A percentile compares a stretch with the other conserved stretches of the same genome.
Evolutionary conservation across 2,888 invertebrate genomes (phyloP).

Genomic region (Rotaria macrura): DNA sequence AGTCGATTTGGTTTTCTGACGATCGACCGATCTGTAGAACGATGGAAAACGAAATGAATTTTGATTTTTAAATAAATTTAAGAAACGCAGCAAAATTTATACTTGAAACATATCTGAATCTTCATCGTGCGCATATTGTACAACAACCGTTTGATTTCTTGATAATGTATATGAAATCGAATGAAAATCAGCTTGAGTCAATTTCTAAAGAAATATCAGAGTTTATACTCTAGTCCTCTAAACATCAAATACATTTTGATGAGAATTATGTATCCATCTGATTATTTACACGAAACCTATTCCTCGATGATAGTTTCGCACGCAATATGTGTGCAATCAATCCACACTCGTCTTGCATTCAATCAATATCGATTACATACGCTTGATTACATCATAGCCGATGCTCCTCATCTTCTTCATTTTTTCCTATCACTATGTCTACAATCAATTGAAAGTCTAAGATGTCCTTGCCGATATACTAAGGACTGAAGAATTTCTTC

Average conservation of each 20-base stretch:
- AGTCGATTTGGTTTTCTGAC: conserved; percentile 94
- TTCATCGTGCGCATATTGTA: conserved; percentile 86
- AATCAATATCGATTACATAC: background rate
- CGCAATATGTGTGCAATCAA: background rate
- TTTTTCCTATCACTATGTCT: background rate
- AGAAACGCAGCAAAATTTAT: conserved; percentile 42
- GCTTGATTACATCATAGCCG: no score
- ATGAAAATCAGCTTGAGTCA: background rate
- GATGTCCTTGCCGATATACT: background rate
- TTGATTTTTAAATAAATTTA: no score
- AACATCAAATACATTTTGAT: no score
- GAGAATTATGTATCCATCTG: background rate
- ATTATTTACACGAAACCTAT: background rate
- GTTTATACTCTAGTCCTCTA: background rate
- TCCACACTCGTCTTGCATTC: background rate
- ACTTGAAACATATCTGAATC: conserved; percentile 99
- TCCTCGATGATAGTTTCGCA: background rate
- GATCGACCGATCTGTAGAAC: conserved; percentile 98
- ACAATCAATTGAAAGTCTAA: background rate
- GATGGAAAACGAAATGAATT: no score
- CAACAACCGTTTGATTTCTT: conserved; percentile 63
- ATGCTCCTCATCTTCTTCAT: no score
- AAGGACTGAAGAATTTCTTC: background rate
- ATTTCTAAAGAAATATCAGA: background rate
- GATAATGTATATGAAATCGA: conserved; percentile 77